Base-by-base conservation (phyloP, 2,797 vertebrate species). In the Chloroceryle amazona region DNA sequence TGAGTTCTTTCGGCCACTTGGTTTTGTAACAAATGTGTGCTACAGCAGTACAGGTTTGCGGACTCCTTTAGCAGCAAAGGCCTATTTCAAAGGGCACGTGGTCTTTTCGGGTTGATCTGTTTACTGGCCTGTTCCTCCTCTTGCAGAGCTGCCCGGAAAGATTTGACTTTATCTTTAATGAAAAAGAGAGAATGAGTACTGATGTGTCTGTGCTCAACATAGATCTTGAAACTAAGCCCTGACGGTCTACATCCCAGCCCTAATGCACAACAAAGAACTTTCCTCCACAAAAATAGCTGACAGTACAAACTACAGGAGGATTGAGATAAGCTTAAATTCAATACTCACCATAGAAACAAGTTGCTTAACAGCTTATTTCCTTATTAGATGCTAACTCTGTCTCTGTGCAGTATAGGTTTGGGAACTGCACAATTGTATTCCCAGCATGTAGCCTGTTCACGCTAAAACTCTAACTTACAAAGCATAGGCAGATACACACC, bases 61-160 rank as follows among this genome's bases (percentile, higher is more conserved):
- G 97, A 94, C 93, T 98, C 96, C 95, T 95, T 97, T 92, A 98
- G 97, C 96, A 98, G 97, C 97, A 96, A 93, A 83, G 65, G 62
- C 89, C 91, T 33, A 20, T 76, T 97, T 98, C 97, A 99, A 97
- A 99, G 98, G 90, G 98, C 98, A 89, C 98, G 97, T 79, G 99
- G 99, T 98, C 99, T 99, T 97, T 99, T 99, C 37, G 99, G 99
- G 96, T 99, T 99, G 85, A 99, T 99, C 98, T 99, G 99, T 98
- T 99, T 98, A 98, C 99, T 99, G 82, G 99, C 99, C 92, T 99
- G 99, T 96, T 99, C 99, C 93, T 99, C 99, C 63, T 99, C 99
- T 96, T 99, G 99, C 15, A 99, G 98, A 29, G 99, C 95, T 71
- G 99, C 98, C 66, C 99, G 99, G 98, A 99, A 99, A 66, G 99